Evolutionary conservation across 2,888 invertebrate species (phyloP).

Genomic region (Anoplius nigerrimus): DNA sequence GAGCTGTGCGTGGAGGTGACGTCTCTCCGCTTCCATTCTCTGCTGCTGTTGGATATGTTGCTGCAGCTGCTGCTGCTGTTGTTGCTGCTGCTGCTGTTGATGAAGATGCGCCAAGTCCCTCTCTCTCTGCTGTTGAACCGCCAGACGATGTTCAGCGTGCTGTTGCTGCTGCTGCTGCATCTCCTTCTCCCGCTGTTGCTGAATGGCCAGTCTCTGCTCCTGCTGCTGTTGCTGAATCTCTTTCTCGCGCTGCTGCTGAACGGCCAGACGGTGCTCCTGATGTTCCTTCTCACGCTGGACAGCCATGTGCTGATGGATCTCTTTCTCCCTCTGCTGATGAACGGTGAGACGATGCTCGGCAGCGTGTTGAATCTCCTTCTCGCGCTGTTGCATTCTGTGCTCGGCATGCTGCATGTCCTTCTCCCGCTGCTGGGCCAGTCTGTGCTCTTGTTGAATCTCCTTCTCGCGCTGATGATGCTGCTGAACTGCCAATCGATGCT

Average conservation of each 20-base stretch:
- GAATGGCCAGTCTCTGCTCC: slow-evolving; percentile 61
- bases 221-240: slow-evolving; percentile 71
- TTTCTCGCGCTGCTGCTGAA: slow-evolving; percentile 60
- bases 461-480: slow-evolving; percentile 68
- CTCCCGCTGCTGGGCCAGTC: slow-evolving; percentile 59
- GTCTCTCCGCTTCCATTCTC: slow-evolving; percentile 70
- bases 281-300: slow-evolving; percentile 69
- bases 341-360: slow-evolving; percentile 57
- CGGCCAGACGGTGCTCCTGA: slow-evolving; percentile 65
- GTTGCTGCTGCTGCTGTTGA: slow-evolving; percentile 69
- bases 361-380: slow-evolving; percentile 59
- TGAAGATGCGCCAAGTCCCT: slow-evolving; percentile 70
- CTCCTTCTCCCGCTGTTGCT: slow-evolving; percentile 66
- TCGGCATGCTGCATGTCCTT: slow-evolving; percentile 63
- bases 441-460: slow-evolving; percentile 67
- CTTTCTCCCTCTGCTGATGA: slow-evolving; percentile 69
- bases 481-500: slow-evolving; percentile 63
- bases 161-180: slow-evolving; percentile 64
- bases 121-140: slow-evolving; percentile 65
- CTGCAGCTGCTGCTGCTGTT: slow-evolving; percentile 72
- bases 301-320: slow-evolving; percentile 71
- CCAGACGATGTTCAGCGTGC: slow-evolving; percentile 63
- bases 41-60: slow-evolving; percentile 74
- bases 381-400: slow-evolving; percentile 63
- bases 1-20: slow-evolving; percentile 68